Evolutionary conservation across 2,888 invertebrate genomes (phyloP).

Genomic region (Drosophila multiciliata): DNA sequence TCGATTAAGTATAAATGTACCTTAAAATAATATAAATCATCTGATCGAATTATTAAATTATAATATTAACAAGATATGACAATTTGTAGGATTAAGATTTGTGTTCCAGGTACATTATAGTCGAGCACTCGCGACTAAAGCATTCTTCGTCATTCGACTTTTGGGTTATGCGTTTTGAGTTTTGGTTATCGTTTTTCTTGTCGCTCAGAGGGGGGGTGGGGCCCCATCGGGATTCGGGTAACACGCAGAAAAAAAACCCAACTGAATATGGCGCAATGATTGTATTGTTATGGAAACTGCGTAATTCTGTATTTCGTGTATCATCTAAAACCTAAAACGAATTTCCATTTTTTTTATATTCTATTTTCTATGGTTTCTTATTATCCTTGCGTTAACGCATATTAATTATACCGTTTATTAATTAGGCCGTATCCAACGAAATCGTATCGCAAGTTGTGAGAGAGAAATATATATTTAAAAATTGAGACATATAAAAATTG

Average conservation of each 20-base stretch:
- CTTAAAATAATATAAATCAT: neutral
- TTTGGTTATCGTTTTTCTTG: conserved; percentile 26
- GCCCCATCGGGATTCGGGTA: conserved; percentile 28
- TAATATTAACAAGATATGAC: neutral
- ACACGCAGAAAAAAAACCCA: conserved; percentile 35
- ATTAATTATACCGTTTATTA: neutral
- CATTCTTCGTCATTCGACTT: neutral
- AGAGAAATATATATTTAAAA: neutral
- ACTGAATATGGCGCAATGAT: conserved; percentile 4
- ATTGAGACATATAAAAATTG: neutral
- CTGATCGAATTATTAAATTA: neutral
- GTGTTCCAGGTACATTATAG: neutral
- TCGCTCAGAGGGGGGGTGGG: conserved; percentile 20
- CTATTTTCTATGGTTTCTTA: neutral
- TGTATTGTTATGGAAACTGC: conserved; percentile 13
- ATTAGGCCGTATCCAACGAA: neutral
- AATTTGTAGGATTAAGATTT: neutral
- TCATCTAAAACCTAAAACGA: neutral
- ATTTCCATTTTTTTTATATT: neutral
- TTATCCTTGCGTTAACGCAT: neutral
- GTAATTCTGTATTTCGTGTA: neutral
- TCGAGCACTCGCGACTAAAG: neutral
- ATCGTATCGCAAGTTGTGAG: neutral
- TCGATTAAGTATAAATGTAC: neutral
- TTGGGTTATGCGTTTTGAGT: conserved; percentile 8